These are phyloP conservation scores for Malthinus flaveolus DNA, from an alignment of 2,888 invertebrate genomes.

Conservation along the genomic window DNA sequence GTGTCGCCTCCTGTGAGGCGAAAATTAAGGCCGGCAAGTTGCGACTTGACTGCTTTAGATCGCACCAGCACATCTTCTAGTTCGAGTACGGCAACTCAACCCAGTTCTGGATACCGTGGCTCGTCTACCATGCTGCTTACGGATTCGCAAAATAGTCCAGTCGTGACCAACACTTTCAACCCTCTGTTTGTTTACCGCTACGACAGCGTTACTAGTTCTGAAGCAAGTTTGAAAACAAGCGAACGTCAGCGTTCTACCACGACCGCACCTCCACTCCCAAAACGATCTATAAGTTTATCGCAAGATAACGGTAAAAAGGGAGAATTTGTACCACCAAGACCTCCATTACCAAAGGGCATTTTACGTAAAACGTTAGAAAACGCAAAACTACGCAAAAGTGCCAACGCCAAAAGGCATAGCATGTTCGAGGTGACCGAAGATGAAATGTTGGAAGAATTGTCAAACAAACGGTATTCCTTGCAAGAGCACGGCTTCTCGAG, in stretches of 20 bases:
- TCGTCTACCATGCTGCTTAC: slow-evolving; percentile 82
- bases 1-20: slow-evolving; percentile 57
- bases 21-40: slow-evolving; percentile 59
- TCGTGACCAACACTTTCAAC: slow-evolving; percentile 63
- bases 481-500: slow-evolving; percentile 69
- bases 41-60: slow-evolving; percentile 59
- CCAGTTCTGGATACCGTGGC: slow-evolving; percentile 84
- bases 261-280: slow-evolving; percentile 63
- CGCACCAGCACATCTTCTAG: slow-evolving; percentile 65
- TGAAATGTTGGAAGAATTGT: slow-evolving; percentile 53
- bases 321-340: slow-evolving; percentile 68
- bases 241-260: slow-evolving; percentile 56
- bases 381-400: slow-evolving; percentile 55
- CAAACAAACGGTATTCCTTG: slow-evolving; percentile 71
- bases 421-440: slow-evolving; percentile 73
- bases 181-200: slow-evolving; percentile 82
- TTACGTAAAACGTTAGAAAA: slow-evolving; percentile 66
- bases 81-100: slow-evolving; percentile 76
- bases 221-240: slow-evolving; percentile 67
- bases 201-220: slow-evolving; percentile 74
- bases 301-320: slow-evolving; percentile 55
- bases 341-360: slow-evolving; percentile 71
- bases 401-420: slow-evolving; percentile 71
- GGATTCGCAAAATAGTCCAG: slow-evolving; percentile 72
- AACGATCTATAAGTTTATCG: slow-evolving; percentile 67